phyloP scores from a whole-genome alignment of 1,140 invertebrate genomes.

The Drosophila ficusphila region DNA sequence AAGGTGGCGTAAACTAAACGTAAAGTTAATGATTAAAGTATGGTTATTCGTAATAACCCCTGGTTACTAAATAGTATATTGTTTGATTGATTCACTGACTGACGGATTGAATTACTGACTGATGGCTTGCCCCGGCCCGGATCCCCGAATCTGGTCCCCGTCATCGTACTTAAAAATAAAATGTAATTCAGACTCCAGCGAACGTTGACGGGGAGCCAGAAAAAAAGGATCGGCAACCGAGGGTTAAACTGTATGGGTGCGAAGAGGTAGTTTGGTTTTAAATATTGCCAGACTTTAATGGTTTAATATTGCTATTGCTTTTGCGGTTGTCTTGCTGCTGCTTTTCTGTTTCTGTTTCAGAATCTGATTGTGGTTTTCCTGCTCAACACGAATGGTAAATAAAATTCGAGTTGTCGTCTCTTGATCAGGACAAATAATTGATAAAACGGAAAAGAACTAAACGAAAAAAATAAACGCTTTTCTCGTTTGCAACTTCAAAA shows the following conservation, averaged over 20 bases:
- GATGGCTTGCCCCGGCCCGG: conserved; percentile 6
- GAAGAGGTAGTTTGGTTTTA: conserved; percentile 38
- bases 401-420: conserved; percentile 34
- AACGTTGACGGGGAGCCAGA: conserved; percentile 46
- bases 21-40: conserved; percentile 32
- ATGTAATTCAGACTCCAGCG: conserved; percentile 83
- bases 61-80: conserved; percentile 32
- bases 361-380: no score
- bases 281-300: conserved; percentile 34
- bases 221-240: neutral
- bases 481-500: conserved; percentile 60
- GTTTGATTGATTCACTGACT: conserved; percentile 49
- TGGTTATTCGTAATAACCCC: conserved; percentile 38
- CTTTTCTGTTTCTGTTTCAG: neutral
- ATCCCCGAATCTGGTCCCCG: neutral
- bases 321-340: conserved; percentile 8
- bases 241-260: conserved; percentile 2
- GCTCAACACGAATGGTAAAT: conserved; percentile 29
- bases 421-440: conserved; percentile 22
- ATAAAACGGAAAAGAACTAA: conserved; percentile 50
- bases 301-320: conserved; percentile 39
- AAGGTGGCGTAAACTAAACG: conserved; percentile 47
- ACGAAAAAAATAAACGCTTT: conserved; percentile 35
- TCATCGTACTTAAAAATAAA: conserved; percentile 82
- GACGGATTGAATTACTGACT: conserved; percentile 37